A percentile compares a stretch with the other conserved stretches of the same genome.
phyloP scores from a whole-genome alignment of 2,113 vertebrate species.

The Genyomyrus donnyi region DNA sequence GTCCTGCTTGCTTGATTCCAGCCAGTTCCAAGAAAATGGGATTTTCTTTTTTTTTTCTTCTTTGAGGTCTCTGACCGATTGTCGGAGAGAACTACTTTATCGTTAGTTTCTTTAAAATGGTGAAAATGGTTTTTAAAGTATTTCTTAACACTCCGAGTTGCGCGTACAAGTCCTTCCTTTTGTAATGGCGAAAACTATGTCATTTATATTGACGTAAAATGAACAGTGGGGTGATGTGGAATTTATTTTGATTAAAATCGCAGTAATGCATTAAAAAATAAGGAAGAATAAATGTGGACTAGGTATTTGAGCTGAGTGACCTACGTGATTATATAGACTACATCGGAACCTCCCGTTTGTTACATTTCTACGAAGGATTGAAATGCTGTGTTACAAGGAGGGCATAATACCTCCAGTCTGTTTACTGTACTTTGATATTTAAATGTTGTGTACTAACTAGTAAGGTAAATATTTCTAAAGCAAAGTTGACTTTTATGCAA shows the following conservation, averaged over 20 bases:
- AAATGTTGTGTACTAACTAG: constrained; percentile 76
- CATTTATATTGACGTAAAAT: constrained; percentile 8
- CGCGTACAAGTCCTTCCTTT: neutral
- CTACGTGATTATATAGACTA: neutral
- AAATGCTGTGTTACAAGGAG: constrained; percentile 77
- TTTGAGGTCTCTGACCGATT: neutral
- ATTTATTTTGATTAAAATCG: constrained; percentile 22
- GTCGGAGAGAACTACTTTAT: neutral
- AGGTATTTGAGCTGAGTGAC: neutral
- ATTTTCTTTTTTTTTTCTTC: neutral
- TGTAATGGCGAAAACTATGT: neutral
- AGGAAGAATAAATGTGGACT: neutral
- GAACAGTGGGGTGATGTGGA: constrained; percentile 3
- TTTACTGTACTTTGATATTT: constrained; percentile 88
- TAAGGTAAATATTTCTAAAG: constrained; percentile 87
- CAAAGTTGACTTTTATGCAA: constrained; percentile 83
- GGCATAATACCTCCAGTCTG: constrained; percentile 73
- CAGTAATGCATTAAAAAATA: neutral
- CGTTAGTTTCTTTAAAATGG: neutral
- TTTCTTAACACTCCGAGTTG: neutral
- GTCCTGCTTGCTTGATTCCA: neutral
- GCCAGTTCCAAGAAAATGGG: neutral
- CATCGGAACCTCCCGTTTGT: constrained; percentile 66
- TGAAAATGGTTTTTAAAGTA: constrained; percentile 4
- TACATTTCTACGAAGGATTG: constrained; percentile 69